Evolutionary conservation across 2,113 vertebrate genomes (phyloP), one percentile per base, ranked within the genome.

Genomic region (Rhinogobius similis): DNA sequence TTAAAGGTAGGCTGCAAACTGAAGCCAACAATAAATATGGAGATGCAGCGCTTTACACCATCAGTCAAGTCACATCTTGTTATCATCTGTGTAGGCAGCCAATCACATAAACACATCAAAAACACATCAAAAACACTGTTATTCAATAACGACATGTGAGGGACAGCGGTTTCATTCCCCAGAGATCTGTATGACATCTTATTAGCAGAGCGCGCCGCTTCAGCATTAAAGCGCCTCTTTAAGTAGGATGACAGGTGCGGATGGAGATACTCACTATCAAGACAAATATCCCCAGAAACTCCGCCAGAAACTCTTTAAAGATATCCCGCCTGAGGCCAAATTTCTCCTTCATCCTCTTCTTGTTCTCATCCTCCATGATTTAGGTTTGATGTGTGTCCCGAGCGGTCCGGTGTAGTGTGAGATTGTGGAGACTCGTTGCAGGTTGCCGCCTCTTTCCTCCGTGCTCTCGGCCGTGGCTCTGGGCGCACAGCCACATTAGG

Each of bases 261-360:
- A 85, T 77, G 88, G 84, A 86, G 78, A 86, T 90, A 98, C 98
- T 99, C 93, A 99, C 98, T 75, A 98, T 94, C 90, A 98, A 39
- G 74, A 97, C 85, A 82, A 96, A 96, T 43, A 96, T 98, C 75
- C 96, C 98, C 76, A 99, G 91, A 90, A 97, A 95, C 86, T 99
- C 97, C 0, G 96, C 94, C 70, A 99, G 87, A 5, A 91, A 95
- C 93, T 98, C 96, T 92, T 94, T 98, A 68, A 90, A 86, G 82
- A 96, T 78, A 73, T 86, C 82, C 88, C 90, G 95, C 89, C 91
- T 95, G 86, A 98, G 86, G 82, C 84, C 85, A 84, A 95, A 88
- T 83, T 84, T 95, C 70, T 93, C 93, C 82, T 91, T 95, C 86
- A 95, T 84, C 78, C 82, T 93, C 68, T 79, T 94, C 70, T 77